phyloP scores from a whole-genome alignment of 2,888 invertebrate species.

The Hydraecia micacea region DNA sequence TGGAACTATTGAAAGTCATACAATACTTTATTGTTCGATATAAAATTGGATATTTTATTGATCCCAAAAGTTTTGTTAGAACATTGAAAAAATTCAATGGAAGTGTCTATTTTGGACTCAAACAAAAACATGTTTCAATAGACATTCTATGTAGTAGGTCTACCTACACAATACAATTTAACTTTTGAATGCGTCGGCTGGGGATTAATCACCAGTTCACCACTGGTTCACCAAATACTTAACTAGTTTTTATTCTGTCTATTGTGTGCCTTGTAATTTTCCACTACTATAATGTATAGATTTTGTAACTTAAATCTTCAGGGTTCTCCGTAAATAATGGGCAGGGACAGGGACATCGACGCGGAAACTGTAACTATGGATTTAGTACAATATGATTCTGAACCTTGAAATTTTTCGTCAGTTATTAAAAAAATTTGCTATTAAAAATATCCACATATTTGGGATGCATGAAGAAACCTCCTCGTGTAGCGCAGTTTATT shows the following conservation, averaged over 20 bases:
- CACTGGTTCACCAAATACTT: slow-evolving; percentile 10
- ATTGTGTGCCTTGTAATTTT: slow-evolving; percentile 27
- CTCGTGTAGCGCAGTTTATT: too few species aligned
- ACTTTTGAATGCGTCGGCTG: slow-evolving; percentile 6
- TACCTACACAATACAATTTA: slow-evolving; percentile 4
- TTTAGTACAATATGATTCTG: too few species aligned
- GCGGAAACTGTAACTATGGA: too few species aligned
- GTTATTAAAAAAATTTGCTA: too few species aligned
- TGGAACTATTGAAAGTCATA: not conserved
- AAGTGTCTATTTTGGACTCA: slow-evolving; percentile 18
- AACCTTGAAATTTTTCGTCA: too few species aligned
- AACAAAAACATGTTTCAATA: slow-evolving; percentile 33
- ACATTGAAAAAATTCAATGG: not conserved
- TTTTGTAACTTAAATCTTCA: not conserved
- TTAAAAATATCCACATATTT: too few species aligned
- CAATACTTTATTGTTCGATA: slow-evolving; percentile 13
- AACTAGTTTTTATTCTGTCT: not conserved
- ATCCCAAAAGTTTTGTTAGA: slow-evolving; percentile 2
- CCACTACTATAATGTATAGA: not conserved
- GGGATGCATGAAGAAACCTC: too few species aligned
- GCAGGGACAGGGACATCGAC: too few species aligned
- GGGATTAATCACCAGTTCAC: slow-evolving; percentile 34
- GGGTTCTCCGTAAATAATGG: not conserved
- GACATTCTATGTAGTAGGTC: not conserved
- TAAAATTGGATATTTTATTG: slow-evolving; percentile 9